These are phyloP conservation scores for Metellina segmentata DNA, from an alignment of 2,888 invertebrate genomes.

Conservation along the genomic window DNA sequence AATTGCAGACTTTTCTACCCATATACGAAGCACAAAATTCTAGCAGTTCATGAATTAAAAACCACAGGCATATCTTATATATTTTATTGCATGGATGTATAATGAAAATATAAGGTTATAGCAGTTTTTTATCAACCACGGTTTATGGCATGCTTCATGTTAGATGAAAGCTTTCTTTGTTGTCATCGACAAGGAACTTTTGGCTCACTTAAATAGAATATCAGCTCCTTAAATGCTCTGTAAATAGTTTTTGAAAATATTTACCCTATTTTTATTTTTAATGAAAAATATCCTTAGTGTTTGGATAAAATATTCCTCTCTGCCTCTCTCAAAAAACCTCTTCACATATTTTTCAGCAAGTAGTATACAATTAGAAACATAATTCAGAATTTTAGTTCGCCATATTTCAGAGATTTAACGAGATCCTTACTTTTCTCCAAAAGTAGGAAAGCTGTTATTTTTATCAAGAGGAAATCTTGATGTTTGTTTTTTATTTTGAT, in stretches of 20 bases:
- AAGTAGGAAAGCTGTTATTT: neutral
- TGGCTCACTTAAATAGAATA: slow-evolving; percentile 1
- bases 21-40: slow-evolving; percentile 29
- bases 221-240: neutral
- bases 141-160: neutral
- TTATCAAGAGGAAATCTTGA: neutral
- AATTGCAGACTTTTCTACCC: slow-evolving; percentile 14
- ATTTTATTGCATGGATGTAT: slow-evolving; percentile 14
- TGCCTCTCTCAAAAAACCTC: neutral
- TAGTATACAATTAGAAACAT: neutral
- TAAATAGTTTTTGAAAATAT: neutral
- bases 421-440: neutral
- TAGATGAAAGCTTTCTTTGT: neutral
- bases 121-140: neutral
- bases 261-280: neutral
- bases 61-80: slow-evolving; percentile 37
- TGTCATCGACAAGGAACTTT: neutral
- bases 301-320: neutral
- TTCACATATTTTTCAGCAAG: neutral
- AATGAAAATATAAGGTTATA: neutral
- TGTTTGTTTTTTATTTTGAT: neutral
- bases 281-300: neutral
- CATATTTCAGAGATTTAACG: neutral
- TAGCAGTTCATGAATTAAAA: slow-evolving; percentile 9
- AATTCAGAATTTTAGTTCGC: neutral